phyloP scores from a whole-genome alignment of 2,113 vertebrate species.

The Mixornis gularis region DNA sequence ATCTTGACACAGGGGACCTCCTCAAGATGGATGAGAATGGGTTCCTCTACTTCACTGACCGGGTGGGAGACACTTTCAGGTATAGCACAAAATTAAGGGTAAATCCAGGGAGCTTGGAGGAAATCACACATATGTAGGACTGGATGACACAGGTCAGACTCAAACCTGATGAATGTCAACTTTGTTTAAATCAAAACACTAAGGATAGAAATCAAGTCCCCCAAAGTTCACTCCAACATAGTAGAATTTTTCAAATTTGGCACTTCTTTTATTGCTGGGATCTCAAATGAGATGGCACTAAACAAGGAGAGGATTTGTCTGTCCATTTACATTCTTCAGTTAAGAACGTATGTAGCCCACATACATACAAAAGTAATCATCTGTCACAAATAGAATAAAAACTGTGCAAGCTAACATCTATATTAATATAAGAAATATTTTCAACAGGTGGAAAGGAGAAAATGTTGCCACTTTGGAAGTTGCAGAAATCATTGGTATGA shows the following conservation, averaged over 20 bases:
- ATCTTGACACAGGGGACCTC: conserved; percentile 78
- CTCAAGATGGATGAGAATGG: conserved; percentile 67
- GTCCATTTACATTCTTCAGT: not conserved
- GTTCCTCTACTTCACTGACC: conserved; percentile 77
- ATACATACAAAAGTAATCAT: not conserved
- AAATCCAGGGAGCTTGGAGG: not conserved
- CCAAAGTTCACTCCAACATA: not conserved
- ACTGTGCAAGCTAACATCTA: not conserved
- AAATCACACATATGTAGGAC: not conserved
- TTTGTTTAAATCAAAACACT: not conserved
- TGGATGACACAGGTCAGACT: not conserved
- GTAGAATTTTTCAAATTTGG: not conserved
- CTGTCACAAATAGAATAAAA: not conserved
- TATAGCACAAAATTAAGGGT: not conserved
- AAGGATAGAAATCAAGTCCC: not conserved
- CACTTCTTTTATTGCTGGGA: not conserved
- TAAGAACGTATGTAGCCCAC: not conserved
- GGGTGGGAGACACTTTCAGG: conserved; percentile 80
- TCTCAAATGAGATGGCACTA: not conserved
- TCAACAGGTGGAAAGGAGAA: conserved; percentile 78
- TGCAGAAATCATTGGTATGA: conserved; percentile 55
- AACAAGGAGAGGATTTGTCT: not conserved
- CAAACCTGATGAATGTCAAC: not conserved
- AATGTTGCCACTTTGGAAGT: conserved; percentile 78
- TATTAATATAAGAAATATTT: not conserved